phyloP scores from a whole-genome alignment of 2,797 vertebrate genomes.

The Hydrolagus colliei region DNA sequence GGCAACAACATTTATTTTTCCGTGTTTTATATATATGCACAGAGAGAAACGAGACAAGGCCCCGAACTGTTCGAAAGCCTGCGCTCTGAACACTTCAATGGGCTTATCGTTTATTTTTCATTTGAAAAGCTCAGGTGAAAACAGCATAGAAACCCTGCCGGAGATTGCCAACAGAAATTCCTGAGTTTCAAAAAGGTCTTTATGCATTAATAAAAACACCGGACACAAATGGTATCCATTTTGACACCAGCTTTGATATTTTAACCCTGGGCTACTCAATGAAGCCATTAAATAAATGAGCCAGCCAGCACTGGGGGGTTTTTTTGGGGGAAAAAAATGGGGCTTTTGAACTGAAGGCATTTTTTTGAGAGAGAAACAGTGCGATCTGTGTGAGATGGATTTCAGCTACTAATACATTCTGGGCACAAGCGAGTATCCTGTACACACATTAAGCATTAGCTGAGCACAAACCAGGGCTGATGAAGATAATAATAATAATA shows the following conservation, averaged over 20 bases:
- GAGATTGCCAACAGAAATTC: background rate
- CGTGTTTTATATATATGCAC: no score
- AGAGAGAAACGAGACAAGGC: background rate
- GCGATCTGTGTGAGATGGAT: background rate
- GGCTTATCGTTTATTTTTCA: no score
- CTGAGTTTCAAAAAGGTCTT: no score
- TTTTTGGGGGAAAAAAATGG: no score
- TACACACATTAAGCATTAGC: background rate
- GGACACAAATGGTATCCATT: background rate
- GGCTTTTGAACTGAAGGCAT: background rate
- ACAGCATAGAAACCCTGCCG: background rate
- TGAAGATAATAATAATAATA: no score
- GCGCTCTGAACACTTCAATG: background rate
- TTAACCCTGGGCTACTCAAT: background rate
- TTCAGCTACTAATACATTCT: background rate
- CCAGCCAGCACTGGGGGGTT: no score
- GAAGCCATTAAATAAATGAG: background rate
- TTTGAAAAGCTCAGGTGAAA: background rate
- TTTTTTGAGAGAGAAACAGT: background rate
- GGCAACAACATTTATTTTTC: no score
- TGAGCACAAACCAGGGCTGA: background rate
- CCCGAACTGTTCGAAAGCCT: background rate
- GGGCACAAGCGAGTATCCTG: background rate
- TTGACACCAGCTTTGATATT: background rate
- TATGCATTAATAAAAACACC: background rate